Percentiles rank a stretch among this genome's conserved stretches.
Evolutionary conservation across 2,888 invertebrate species (phyloP).

Genomic region (Pandemis cinnamomeana): DNA sequence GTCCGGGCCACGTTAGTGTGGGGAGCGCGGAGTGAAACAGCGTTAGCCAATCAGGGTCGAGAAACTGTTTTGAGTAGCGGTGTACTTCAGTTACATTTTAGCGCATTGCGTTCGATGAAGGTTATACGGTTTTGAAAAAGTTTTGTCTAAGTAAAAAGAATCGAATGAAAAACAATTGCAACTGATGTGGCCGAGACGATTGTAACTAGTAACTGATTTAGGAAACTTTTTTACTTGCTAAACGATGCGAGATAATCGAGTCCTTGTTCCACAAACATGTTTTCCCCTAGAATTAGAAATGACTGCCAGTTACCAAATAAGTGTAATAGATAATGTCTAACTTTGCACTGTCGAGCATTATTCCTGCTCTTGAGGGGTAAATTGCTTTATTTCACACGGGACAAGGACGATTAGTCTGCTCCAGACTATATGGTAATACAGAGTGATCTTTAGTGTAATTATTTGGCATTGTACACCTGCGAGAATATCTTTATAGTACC

Average conservation of each 20-base stretch:
- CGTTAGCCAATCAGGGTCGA: conserved; percentile 20
- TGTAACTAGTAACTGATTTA: conserved; percentile 10
- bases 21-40: background rate
- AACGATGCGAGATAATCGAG: conserved; percentile 21
- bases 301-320: conserved; percentile 35
- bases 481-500: conserved; percentile 24
- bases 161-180: background rate
- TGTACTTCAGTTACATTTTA: background rate
- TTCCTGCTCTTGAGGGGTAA: background rate
- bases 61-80: background rate
- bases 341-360: conserved; percentile 11
- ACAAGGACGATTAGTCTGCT: conserved; percentile 31
- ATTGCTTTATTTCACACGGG: conserved; percentile 20
- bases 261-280: conserved; percentile 34
- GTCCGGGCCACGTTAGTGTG: conserved; percentile 24
- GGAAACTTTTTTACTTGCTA: conserved; percentile 14
- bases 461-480: conserved; percentile 29
- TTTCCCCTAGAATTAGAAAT: conserved; percentile 32
- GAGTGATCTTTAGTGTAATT: conserved; percentile 24
- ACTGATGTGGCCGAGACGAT: conserved; percentile 32
- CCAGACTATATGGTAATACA: conserved; percentile 32
- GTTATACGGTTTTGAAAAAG: conserved; percentile 1
- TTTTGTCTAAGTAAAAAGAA: background rate
- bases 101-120: background rate
- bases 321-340: conserved; percentile 23